phyloP scores from a whole-genome alignment of 2,888 invertebrate species.

The Diabrotica balteata region DNA sequence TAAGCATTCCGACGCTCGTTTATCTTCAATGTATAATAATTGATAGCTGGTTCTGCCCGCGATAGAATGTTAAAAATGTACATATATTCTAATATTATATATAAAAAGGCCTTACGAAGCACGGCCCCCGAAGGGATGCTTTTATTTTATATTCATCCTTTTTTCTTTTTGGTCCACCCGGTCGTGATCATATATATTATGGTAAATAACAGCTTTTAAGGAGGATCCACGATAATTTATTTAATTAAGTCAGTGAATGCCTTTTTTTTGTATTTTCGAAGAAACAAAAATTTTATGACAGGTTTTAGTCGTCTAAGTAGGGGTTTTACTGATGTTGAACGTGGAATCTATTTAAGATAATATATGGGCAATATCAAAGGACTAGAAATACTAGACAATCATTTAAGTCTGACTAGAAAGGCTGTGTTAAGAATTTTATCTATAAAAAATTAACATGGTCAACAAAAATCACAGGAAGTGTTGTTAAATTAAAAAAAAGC shows the following conservation, averaged over 20 bases:
- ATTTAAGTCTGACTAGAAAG: too few species aligned
- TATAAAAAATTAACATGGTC: too few species aligned
- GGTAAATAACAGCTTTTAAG: conserved; percentile 51
- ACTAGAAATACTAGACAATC: too few species aligned
- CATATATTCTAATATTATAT: conserved; percentile 48
- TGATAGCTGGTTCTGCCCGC: conserved; percentile 60
- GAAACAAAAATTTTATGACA: conserved; percentile 9
- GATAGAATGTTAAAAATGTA: conserved; percentile 60
- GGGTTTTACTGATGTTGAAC: too few species aligned
- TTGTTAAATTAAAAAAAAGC: too few species aligned
- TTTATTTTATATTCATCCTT: conserved; percentile 12
- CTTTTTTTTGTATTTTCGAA: conserved; percentile 26
- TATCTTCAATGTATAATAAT: conserved; percentile 63
- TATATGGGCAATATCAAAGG: too few species aligned
- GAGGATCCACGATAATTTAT: conserved; percentile 49
- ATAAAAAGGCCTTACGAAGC: conserved; percentile 31
- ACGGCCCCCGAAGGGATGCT: conserved; percentile 19
- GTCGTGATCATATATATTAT: conserved; percentile 51
- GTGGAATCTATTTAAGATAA: too few species aligned
- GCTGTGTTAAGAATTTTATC: too few species aligned
- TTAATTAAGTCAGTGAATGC: conserved; percentile 44
- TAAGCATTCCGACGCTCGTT: conserved; percentile 61
- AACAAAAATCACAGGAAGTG: too few species aligned
- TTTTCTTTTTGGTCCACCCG: conserved; percentile 45
- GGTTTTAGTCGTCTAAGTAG: neutral